A percentile compares a stretch with the other conserved stretches of the same genome.
These are phyloP conservation scores for Drosophila greeni DNA, from an alignment of 2,888 invertebrate genomes.

Conservation along the genomic window DNA sequence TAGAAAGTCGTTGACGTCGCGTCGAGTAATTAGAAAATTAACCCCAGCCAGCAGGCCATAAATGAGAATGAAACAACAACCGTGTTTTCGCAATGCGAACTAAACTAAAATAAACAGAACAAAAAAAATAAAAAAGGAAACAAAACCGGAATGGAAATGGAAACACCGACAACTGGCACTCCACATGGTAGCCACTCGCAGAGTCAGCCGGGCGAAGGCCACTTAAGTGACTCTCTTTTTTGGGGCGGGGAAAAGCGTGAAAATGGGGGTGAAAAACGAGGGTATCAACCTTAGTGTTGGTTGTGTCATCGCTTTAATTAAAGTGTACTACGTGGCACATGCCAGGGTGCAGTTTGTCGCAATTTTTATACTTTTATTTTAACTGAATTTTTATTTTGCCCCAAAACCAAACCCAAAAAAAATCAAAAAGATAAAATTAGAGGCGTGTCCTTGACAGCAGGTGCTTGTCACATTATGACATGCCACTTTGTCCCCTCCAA, in stretches of 20 bases:
- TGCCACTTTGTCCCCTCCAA: slow-evolving; percentile 17
- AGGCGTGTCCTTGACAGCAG: slow-evolving; percentile 12
- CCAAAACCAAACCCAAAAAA: not conserved
- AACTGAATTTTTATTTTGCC: slow-evolving; percentile 5
- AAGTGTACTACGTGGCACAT: slow-evolving; percentile 44
- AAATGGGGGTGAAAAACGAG: slow-evolving; percentile 4
- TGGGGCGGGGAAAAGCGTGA: slow-evolving; percentile 11
- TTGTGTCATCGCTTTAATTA: slow-evolving; percentile 56
- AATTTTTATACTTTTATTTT: slow-evolving; percentile 28
- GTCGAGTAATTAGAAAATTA: slow-evolving; percentile 72
- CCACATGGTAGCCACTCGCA: slow-evolving; percentile 48
- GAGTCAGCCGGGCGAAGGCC: slow-evolving; percentile 55
- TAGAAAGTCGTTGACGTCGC: slow-evolving; percentile 60
- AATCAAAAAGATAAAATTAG: not conserved
- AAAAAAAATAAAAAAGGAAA: slow-evolving; percentile 7
- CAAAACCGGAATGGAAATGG: slow-evolving; percentile 1
- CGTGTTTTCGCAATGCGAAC: slow-evolving; percentile 36
- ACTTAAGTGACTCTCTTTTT: slow-evolving; percentile 52
- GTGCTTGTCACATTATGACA: slow-evolving; percentile 12
- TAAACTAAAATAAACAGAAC: slow-evolving; percentile 36
- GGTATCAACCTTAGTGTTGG: slow-evolving; percentile 11
- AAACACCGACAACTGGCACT: slow-evolving; percentile 33
- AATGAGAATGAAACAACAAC: slow-evolving; percentile 51
- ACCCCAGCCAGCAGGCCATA: slow-evolving; percentile 62
- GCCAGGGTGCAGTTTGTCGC: slow-evolving; percentile 41